Evolutionary conservation across 1,140 invertebrate genomes (phyloP), one percentile per base, ranked within the genome.

Genomic region (Neotoxoptera formosana): DNA sequence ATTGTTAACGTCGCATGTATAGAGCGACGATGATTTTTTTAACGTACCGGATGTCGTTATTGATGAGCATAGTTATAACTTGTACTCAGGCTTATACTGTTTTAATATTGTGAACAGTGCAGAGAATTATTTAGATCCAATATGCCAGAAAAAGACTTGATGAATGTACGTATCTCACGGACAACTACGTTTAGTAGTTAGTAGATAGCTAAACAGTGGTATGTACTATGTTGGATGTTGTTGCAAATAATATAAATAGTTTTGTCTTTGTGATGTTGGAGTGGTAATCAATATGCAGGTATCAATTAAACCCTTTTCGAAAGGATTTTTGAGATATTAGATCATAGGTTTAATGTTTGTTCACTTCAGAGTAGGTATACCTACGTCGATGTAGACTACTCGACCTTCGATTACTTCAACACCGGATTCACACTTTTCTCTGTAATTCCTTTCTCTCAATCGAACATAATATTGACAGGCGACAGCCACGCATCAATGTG

Each of bases 401-500:
- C 56, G 91, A 45, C 91, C 91, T 93, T 93, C 67, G 76, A 84
- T 93, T 83, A 84, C 11, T 34, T 25, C 25, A 48, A 56, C 51
- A 86, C 91, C 91, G 91, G 91, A 93, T 93, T 83, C 48, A 93
- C 91, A 84, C 47, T 53, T 93, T 93, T 36, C 91, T 53, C n/a
- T 41, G 25, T 90, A 67, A 90, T 67, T 90, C 56, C 56, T 90
- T 67, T 90, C 89, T 90, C 25, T 90, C 6, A 11, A 60, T 30
- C 8, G 7, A 53, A 60, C 7, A 7, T 45, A 60, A n/a, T 34
- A 56, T 67, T 7, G 34, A 90, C 8, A 36, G n/a, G 8, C 53
- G 48, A 89, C 21, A 56, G 11, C 87, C 34, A 41, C 51, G 34
- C 51, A 56, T 60, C 53, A 25, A 56, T 60, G 51, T 45, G 25